A percentile compares a stretch with the other conserved stretches of the same genome.
phyloP scores from a whole-genome alignment of 2,888 invertebrate genomes.

The Drosophila infuscata region DNA sequence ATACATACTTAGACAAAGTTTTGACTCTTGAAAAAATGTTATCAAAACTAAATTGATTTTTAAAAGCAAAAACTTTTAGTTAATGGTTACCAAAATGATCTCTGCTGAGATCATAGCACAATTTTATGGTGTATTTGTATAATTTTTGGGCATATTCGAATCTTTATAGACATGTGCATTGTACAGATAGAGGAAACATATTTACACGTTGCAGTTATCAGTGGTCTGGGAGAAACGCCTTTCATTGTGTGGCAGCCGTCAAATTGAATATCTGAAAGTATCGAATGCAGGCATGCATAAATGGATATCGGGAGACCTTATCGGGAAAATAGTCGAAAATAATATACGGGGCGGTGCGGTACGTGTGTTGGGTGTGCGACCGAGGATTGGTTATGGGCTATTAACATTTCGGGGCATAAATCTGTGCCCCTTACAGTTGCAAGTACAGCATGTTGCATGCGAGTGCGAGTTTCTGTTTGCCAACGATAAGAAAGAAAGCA shows the following conservation, averaged over 20 bases:
- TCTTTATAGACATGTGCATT: background rate
- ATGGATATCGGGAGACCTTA: slow-evolving; percentile 42
- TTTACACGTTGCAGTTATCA: slow-evolving; percentile 33
- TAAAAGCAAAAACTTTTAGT: background rate
- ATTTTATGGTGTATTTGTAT: background rate
- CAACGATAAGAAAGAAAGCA: slow-evolving; percentile 34
- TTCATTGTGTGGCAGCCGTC: slow-evolving; percentile 45
- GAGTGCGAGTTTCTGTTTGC: background rate
- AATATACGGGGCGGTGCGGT: slow-evolving; percentile 1
- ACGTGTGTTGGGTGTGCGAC: slow-evolving; percentile 47
- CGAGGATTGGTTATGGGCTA: slow-evolving; percentile 78
- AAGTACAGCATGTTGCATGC: slow-evolving; percentile 21
- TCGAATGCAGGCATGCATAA: slow-evolving; percentile 20
- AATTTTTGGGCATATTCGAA: slow-evolving; percentile 1
- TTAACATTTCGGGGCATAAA: slow-evolving; percentile 74
- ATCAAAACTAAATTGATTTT: background rate
- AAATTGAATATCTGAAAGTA: slow-evolving; percentile 19
- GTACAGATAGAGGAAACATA: background rate
- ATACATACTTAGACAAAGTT: too few relatives aligned
- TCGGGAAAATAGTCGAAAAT: slow-evolving; percentile 12
- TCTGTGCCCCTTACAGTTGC: slow-evolving; percentile 58
- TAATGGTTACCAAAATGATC: background rate
- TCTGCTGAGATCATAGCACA: background rate
- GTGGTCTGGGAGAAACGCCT: slow-evolving; percentile 49
- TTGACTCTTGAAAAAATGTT: background rate